Base-by-base conservation (phyloP, 2,888 invertebrate species). In the Pristionchus japonicus region DNA sequence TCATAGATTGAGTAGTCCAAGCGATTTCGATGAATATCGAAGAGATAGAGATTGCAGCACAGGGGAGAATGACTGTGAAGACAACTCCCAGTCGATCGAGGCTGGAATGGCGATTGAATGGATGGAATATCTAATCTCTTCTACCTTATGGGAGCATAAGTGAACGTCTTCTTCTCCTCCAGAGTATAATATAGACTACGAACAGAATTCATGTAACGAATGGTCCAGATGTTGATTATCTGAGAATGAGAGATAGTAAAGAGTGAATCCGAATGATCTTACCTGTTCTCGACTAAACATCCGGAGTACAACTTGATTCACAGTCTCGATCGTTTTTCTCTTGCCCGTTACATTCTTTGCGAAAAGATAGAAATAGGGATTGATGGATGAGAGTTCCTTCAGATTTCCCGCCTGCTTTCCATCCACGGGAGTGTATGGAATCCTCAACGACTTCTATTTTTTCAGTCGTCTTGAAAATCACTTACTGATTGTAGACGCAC, bases 341-440 rank as follows among this genome's bases (percentile, higher is more conserved):
- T 82, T 82, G 27, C 40, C 40, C 23, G 74, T 49, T 82, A 9
- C 31, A 47, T 52, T 47, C 52, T 52, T 82, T 3, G 31, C 49
- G 82, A 82, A 82, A 20, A 82, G 34, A 17, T 82, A 82, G 82
- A 82, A 82, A 9, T 82, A 82, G 15, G 82, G 49, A 82, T 82
- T 82, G 27, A 82, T 49, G 17, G 31, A 17, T 1, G 82, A 43
- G 17, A 82, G 34, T 27, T 47, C 82, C n/a, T 37, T 27, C 4
- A 82, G 52, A 47, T 31, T 82, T 20, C 82, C 52, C 23, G 82
- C 31, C 15, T 82, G 49, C 17, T 49, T 82, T 31, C 49, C 82
- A 34, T 82, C 82, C 0, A 82, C 47, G 11, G 82, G 31, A 82
- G 82, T 82, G 49, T 27, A 49, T 6, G 82, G 17, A 43, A 82